A percentile compares a stretch with the other conserved stretches of the same genome.
phyloP scores from a whole-genome alignment of 2,113 vertebrate species.

The Rattus norvegicus region DNA sequence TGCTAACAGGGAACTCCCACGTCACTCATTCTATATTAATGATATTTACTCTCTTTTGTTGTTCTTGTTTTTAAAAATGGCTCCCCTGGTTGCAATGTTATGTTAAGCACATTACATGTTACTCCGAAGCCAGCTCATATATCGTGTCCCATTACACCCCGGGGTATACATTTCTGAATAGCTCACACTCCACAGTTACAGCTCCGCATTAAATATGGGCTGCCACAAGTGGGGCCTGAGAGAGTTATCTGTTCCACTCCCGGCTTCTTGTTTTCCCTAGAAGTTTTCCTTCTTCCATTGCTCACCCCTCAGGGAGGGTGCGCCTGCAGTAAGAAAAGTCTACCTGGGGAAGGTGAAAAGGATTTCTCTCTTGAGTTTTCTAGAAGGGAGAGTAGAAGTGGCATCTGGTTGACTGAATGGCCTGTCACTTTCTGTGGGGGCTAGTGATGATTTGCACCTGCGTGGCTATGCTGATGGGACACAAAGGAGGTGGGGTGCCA shows the following conservation, averaged over 20 bases:
- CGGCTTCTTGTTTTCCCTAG: constrained; percentile 61
- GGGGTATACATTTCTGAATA: constrained; percentile 71
- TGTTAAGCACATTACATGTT: constrained; percentile 78
- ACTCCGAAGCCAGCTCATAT: constrained; percentile 78
- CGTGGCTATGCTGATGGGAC: neutral
- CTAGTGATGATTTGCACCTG: neutral
- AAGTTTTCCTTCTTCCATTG: neutral
- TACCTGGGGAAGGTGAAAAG: constrained; percentile 31
- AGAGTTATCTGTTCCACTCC: constrained; percentile 31
- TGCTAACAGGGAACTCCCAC: constrained; percentile 56
- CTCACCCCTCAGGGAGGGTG: neutral
- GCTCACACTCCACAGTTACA: constrained; percentile 68
- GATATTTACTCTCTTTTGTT: constrained; percentile 67
- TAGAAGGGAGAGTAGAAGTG: neutral
- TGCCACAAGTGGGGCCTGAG: constrained; percentile 33
- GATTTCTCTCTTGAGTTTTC: constrained; percentile 18
- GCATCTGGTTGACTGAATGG: neutral
- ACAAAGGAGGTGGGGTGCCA: neutral
- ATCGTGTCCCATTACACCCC: constrained; percentile 65
- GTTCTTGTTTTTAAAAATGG: constrained; percentile 73
- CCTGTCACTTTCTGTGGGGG: neutral
- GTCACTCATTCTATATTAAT: constrained; percentile 68
- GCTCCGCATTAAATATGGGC: constrained; percentile 72
- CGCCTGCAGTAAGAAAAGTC: constrained; percentile 7
- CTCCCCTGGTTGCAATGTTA: constrained; percentile 79